Evolutionary conservation across 2,113 vertebrate genomes (phyloP).

Genomic region (Rhadina sibilatrix): DNA sequence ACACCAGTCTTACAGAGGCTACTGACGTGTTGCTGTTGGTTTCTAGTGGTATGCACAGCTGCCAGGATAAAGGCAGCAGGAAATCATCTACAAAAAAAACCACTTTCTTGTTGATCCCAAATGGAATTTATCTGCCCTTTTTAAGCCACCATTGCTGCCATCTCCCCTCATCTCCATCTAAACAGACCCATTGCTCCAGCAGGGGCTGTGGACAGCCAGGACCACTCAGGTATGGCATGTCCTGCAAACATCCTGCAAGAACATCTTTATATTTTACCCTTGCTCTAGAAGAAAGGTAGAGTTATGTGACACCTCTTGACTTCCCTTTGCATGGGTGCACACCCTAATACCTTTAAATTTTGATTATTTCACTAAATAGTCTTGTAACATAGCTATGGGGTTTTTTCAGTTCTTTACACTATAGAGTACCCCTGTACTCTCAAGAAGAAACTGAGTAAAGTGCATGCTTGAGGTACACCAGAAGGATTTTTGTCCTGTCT

Average conservation of each 20-base stretch:
- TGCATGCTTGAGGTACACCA: neutral
- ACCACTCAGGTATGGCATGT: neutral
- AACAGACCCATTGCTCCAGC: neutral
- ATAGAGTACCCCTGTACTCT: neutral
- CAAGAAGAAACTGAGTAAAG: neutral
- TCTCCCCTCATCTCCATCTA: neutral
- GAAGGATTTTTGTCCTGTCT: neutral
- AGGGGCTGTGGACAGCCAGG: neutral
- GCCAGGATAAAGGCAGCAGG: neutral
- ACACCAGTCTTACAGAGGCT: neutral
- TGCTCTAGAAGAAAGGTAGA: neutral
- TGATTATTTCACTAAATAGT: neutral
- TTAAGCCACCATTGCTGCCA: neutral
- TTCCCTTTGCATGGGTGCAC: neutral
- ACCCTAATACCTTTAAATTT: neutral
- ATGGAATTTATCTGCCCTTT: neutral
- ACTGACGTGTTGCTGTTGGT: neutral
- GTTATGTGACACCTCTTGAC: neutral
- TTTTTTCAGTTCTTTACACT: neutral
- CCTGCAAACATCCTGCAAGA: neutral
- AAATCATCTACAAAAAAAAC: neutral
- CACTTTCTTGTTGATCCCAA: neutral
- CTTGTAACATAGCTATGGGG: neutral
- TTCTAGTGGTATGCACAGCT: neutral
- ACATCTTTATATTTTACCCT: neutral